Conservation (phyloP, 2,888 invertebrate species). For the Chymomyza caudatula region DNA sequence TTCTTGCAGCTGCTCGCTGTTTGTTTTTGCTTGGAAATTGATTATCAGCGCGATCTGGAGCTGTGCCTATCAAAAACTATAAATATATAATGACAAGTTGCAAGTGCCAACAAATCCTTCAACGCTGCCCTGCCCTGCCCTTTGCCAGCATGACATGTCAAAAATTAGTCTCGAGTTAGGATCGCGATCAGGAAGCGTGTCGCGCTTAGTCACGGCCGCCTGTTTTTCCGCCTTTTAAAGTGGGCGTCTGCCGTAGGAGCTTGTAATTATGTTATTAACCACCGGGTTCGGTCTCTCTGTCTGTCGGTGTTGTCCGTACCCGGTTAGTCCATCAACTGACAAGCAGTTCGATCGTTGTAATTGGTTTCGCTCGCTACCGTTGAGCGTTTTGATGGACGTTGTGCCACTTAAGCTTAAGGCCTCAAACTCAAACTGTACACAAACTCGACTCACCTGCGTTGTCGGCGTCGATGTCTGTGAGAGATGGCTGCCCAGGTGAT, state of each 20-base stretch:
- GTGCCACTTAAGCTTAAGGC: constrained; percentile 42
- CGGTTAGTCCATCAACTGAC: constrained; percentile 1
- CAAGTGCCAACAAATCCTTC: constrained; percentile 45
- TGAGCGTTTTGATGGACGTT: constrained; percentile 48
- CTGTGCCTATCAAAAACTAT: constrained; percentile 19
- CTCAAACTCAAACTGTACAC: neutral
- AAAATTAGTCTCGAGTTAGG: constrained; percentile 44
- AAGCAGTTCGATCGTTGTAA: constrained; percentile 37
- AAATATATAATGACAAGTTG: constrained; percentile 67
- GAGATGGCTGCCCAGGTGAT: constrained; percentile 79
- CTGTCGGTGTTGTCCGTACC: neutral
- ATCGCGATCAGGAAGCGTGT: constrained; percentile 48
- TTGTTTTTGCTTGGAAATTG: constrained; percentile 34
- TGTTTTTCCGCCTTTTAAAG: constrained; percentile 70
- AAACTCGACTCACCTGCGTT: constrained; percentile 75
- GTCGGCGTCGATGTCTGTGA: constrained; percentile 77
- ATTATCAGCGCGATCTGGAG: constrained; percentile 43
- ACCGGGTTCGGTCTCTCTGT: neutral
- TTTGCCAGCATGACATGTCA: constrained; percentile 53
- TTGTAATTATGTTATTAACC: constrained; percentile 73
- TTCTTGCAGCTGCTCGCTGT: constrained; percentile 29
- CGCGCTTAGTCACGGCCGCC: constrained; percentile 58
- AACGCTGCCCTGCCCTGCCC: neutral
- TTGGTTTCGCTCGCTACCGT: constrained; percentile 66
- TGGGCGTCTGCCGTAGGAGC: constrained; percentile 64